Evolutionary conservation across 2,888 invertebrate genomes (phyloP).

Genomic region (Pedicia rivosa): DNA sequence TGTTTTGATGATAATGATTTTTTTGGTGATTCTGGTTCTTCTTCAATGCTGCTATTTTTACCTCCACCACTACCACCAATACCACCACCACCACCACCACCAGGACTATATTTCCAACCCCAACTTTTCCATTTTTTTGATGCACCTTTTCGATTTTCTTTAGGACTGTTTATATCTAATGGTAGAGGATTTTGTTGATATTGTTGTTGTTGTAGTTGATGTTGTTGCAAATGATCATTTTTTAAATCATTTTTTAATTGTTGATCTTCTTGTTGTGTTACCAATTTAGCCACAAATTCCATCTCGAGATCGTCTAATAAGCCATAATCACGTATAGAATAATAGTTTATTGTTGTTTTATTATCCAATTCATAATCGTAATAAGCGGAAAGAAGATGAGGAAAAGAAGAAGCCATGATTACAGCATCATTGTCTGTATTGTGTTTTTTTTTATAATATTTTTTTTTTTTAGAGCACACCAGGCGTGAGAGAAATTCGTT

Average conservation of each 20-base stretch:
- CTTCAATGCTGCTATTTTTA: conserved; percentile 19
- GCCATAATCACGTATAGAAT: conserved; percentile 3
- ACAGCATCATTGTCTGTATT: too few species aligned
- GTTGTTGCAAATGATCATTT: neutral
- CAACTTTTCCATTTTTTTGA: conserved; percentile 16
- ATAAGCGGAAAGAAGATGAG: too few species aligned
- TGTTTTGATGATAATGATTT: conserved; percentile 17
- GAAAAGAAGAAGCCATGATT: too few species aligned
- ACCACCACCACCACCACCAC: conserved; percentile 19
- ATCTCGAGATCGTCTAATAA: conserved; percentile 20
- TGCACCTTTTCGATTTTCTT: conserved; percentile 8
- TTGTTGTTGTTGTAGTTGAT: neutral
- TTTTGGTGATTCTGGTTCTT: conserved; percentile 18
- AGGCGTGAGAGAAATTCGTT: too few species aligned
- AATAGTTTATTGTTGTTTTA: too few species aligned
- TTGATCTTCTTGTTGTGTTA: neutral
- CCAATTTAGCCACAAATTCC: conserved; percentile 16
- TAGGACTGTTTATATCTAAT: conserved; percentile 6
- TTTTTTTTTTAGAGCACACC: too few species aligned
- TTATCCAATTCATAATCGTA: too few species aligned
- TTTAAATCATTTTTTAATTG: too few species aligned
- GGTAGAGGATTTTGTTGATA: neutral
- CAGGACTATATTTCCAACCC: conserved; percentile 20
- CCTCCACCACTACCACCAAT: conserved; percentile 14
- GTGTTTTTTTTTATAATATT: too few species aligned